A percentile compares a stretch with the other conserved stretches of the same genome.
These are phyloP conservation scores for Lepisosteus osseus DNA, from an alignment of 2,113 vertebrate species.

Conservation along the genomic window DNA sequence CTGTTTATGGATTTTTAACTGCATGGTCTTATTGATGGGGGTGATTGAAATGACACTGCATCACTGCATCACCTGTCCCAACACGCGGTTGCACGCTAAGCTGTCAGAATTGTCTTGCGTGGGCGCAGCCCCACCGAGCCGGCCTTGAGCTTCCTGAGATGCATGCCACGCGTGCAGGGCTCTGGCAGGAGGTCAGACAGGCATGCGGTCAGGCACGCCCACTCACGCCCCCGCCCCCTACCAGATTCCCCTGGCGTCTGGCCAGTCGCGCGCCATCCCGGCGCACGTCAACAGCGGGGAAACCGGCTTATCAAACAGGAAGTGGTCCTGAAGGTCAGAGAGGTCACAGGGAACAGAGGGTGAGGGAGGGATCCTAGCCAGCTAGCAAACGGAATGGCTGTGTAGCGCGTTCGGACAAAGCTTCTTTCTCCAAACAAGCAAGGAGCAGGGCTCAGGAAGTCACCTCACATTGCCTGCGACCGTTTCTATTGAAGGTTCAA, in stretches of 20 bases:
- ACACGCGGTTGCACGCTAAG: too few species aligned
- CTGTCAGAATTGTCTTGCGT: background rate
- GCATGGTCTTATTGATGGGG: too few species aligned
- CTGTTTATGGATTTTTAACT: too few species aligned
- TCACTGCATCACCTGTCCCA: constrained; percentile 13
- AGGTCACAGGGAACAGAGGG: constrained; percentile 12
- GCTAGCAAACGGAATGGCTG: background rate
- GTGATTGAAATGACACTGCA: background rate
- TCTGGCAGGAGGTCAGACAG: background rate
- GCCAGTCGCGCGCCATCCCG: constrained; percentile 93
- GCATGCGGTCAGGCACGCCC: constrained; percentile 18
- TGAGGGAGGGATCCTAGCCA: constrained; percentile 11
- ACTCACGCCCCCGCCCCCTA: constrained; percentile 50
- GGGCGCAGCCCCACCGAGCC: constrained; percentile 9
- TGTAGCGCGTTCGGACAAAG: background rate
- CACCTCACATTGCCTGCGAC: too few species aligned
- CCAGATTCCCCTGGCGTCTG: constrained; percentile 92
- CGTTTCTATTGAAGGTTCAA: too few species aligned
- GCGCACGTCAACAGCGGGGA: constrained; percentile 88
- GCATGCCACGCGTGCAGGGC: constrained; percentile 9
- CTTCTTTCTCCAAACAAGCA: too few species aligned
- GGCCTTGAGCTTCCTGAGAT: too few species aligned
- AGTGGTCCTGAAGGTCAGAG: constrained; percentile 75
- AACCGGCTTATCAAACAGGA: constrained; percentile 91
- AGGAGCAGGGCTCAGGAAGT: too few species aligned